These are phyloP conservation scores for Heterochromis multidens DNA, from an alignment of 2,113 vertebrate genomes.

Conservation along the genomic window DNA sequence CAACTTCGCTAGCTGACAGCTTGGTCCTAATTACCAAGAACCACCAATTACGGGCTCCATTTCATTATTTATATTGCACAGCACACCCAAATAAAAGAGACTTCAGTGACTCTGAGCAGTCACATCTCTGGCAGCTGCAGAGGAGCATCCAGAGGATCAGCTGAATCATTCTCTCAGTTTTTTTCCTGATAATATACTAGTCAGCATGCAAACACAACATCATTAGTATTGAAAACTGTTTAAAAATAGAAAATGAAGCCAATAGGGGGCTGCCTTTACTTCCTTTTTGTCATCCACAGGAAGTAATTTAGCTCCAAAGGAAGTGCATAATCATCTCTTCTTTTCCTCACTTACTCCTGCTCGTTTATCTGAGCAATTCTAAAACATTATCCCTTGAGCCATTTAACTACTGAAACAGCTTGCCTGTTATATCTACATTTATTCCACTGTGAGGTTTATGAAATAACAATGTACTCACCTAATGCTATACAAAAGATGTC, in stretches of 20 bases:
- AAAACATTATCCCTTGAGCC: constrained; percentile 11
- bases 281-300: constrained; percentile 43
- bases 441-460: neutral
- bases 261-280: constrained; percentile 10
- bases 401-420: constrained; percentile 13
- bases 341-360: neutral
- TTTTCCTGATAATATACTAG: constrained; percentile 14
- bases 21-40: constrained; percentile 77
- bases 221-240: neutral
- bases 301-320: constrained; percentile 56
- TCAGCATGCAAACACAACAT: constrained; percentile 15
- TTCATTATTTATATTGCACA: constrained; percentile 76
- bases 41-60: constrained; percentile 74
- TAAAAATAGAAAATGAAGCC: constrained; percentile 4
- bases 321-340: constrained; percentile 42
- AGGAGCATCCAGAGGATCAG: constrained; percentile 40
- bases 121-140: constrained; percentile 59
- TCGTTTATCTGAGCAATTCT: constrained; percentile 27
- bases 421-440: constrained; percentile 1
- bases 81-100: constrained; percentile 68
- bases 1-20: constrained; percentile 72
- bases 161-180: constrained; percentile 36
- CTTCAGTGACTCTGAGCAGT: constrained; percentile 52
- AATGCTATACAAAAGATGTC: neutral
- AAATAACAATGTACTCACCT: constrained; percentile 14